Conservation (phyloP, 2,888 invertebrate genomes). For the Graphium colonna region DNA sequence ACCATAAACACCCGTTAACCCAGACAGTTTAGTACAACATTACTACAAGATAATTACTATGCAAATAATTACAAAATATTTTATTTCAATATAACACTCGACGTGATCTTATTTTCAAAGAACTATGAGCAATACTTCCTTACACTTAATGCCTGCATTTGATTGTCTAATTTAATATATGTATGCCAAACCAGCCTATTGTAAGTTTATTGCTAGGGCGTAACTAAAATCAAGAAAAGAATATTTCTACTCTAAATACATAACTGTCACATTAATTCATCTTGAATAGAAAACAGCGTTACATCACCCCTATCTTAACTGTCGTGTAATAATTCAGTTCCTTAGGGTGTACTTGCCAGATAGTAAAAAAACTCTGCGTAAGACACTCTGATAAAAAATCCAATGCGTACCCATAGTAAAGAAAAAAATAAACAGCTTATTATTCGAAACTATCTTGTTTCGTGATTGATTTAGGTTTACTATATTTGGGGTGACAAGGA, state of each 20-base stretch:
- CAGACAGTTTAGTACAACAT: slow-evolving; percentile 26
- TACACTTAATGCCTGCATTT: background rate
- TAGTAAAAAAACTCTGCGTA: slow-evolving; percentile 66
- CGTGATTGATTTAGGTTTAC: slow-evolving; percentile 11
- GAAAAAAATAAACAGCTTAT: slow-evolving; percentile 16
- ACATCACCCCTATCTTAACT: slow-evolving; percentile 61
- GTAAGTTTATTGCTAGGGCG: slow-evolving; percentile 55
- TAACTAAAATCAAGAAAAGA: slow-evolving; percentile 45
- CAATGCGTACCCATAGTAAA: background rate
- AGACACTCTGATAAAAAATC: slow-evolving; percentile 30
- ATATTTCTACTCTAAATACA: slow-evolving; percentile 52
- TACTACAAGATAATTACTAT: slow-evolving; percentile 14
- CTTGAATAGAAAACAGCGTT: slow-evolving; percentile 35
- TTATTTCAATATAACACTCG: background rate
- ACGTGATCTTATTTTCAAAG: background rate
- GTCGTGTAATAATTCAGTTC: slow-evolving; percentile 39
- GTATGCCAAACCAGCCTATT: slow-evolving; percentile 35
- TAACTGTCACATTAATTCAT: slow-evolving; percentile 59
- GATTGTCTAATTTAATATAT: slow-evolving; percentile 22
- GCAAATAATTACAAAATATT: slow-evolving; percentile 33
- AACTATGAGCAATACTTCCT: background rate
- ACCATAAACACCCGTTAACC: slow-evolving; percentile 5
- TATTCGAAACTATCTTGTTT: slow-evolving; percentile 12
- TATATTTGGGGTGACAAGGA: background rate
- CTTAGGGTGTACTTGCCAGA: slow-evolving; percentile 34